These are phyloP conservation scores for Esox masquinongy DNA, from an alignment of 2,797 vertebrate genomes.

Conservation along the genomic window DNA sequence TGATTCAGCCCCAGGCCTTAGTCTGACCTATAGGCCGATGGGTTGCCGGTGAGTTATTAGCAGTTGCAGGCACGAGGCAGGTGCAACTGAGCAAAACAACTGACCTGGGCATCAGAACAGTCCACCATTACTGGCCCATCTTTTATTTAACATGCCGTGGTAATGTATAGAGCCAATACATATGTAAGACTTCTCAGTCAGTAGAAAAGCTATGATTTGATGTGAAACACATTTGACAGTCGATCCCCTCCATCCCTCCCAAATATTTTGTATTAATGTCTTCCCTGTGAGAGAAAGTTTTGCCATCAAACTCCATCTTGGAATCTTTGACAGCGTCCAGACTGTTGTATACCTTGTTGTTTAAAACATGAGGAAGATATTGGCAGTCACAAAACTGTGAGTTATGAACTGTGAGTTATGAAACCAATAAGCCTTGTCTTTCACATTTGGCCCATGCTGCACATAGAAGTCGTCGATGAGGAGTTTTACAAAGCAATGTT, in stretches of 20 bases:
- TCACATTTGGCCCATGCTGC: constrained; percentile 56
- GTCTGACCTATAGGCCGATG: too few species aligned
- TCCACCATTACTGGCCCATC: neutral
- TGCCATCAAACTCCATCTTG: constrained; percentile 39
- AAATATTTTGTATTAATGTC: constrained; percentile 26
- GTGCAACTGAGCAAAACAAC: too few species aligned
- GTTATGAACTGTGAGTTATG: constrained; percentile 70
- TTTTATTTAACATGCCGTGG: neutral
- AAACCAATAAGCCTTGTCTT: constrained; percentile 62
- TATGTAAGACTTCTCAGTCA: neutral
- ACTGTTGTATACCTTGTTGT: constrained; percentile 55
- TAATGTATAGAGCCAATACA: neutral
- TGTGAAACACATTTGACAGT: neutral
- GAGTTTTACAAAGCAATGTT: constrained; percentile 32
- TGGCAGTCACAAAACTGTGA: constrained; percentile 67
- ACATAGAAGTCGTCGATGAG: constrained; percentile 31
- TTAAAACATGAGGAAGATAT: constrained; percentile 71
- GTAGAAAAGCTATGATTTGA: neutral
- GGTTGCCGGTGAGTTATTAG: too few species aligned
- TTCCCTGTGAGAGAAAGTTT: constrained; percentile 32
- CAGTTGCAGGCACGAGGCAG: neutral
- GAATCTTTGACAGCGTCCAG: constrained; percentile 61
- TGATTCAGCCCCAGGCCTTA: too few species aligned
- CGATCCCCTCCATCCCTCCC: neutral
- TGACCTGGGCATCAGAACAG: constrained; percentile 17